Percentiles rank a stretch among this genome's conserved stretches.
phyloP scores from a whole-genome alignment of 2,113 vertebrate genomes.

The Oryzias curvinotus region DNA sequence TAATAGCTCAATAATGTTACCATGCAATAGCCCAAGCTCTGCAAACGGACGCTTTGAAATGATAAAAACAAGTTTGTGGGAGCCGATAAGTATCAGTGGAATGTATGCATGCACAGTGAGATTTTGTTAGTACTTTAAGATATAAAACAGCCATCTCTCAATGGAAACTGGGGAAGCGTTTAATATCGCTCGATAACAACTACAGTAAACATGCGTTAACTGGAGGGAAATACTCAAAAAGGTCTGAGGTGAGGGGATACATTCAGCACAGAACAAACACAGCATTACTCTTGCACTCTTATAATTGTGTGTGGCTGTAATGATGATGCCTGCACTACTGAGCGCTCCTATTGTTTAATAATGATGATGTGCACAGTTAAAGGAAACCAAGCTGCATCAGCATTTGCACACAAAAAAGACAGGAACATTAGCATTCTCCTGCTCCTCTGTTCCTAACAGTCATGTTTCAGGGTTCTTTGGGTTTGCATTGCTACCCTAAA shows the following conservation, averaged over 20 bases:
- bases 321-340: slow-evolving; percentile 72
- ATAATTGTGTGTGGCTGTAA: slow-evolving; percentile 78
- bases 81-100: slow-evolving; percentile 16
- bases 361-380: slow-evolving; percentile 73
- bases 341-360: slow-evolving; percentile 74
- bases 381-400: slow-evolving; percentile 61
- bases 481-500: slow-evolving; percentile 48
- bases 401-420: slow-evolving; percentile 55
- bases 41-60: slow-evolving; percentile 25
- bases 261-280: slow-evolving; percentile 82
- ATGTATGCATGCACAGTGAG: slow-evolving; percentile 9
- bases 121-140: slow-evolving; percentile 42
- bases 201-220: slow-evolving; percentile 56
- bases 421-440: slow-evolving; percentile 62
- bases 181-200: slow-evolving; percentile 36
- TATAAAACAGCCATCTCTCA: slow-evolving; percentile 8
- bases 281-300: slow-evolving; percentile 77
- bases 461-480: slow-evolving; percentile 44
- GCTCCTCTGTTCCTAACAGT: slow-evolving; percentile 58
- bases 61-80: slow-evolving; percentile 17
- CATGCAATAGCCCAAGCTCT: neutral
- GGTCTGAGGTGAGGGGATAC: slow-evolving; percentile 67
- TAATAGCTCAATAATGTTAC: slow-evolving; percentile 26
- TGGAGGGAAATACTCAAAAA: slow-evolving; percentile 32
- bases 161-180: slow-evolving; percentile 37